Base-by-base conservation (phyloP, 2,113 vertebrate genomes). In the Bucco capensis region DNA sequence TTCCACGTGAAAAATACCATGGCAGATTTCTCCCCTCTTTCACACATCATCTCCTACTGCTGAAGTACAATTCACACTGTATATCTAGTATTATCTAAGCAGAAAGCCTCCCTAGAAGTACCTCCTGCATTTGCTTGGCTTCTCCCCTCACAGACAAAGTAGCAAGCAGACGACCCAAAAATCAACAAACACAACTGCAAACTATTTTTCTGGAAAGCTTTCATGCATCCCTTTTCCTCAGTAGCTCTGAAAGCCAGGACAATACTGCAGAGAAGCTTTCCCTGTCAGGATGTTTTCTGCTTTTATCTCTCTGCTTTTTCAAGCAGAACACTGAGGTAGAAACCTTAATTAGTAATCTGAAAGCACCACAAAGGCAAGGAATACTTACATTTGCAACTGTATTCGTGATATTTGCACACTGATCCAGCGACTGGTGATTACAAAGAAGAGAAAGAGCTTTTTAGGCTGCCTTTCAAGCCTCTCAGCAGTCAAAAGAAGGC, bases 331-430 rank as follows among this genome's bases (percentile, higher is more conserved):
- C 37, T 17, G 66, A 90, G 76, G 74, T 75, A 83, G 75, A 88
- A 76, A 88, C 86, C 69, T 23, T 58, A 61, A 77, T 78, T 57
- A 64, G 93, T 66, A 67, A 91, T 74, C 91, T 51, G 57, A 92
- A 80, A 78, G 58, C 67, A 54, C 35, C 77, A 71, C 76, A 24
- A 47, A 87, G 88, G 49, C 86, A 96, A 46, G 46, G 14, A 84
- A 92, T 97, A 98, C 97, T 98, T 96, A 98, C 97, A 82, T 96
- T 96, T 97, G 90, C 82, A 81, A 86, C 25, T 33, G 83, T 81
- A 69, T 66, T 37, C 79, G 58, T 25, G 64, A 75, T 88, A 94
- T 47, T 93, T 93, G 92, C 27, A 7, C 91, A 27, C 96, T 86
- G 82, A 83, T 97, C 94, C 88, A 64, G 82, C 21, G 35, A 40